phyloP scores from a whole-genome alignment of 2,797 vertebrate genomes.

The Melanogrammus aeglefinus region DNA sequence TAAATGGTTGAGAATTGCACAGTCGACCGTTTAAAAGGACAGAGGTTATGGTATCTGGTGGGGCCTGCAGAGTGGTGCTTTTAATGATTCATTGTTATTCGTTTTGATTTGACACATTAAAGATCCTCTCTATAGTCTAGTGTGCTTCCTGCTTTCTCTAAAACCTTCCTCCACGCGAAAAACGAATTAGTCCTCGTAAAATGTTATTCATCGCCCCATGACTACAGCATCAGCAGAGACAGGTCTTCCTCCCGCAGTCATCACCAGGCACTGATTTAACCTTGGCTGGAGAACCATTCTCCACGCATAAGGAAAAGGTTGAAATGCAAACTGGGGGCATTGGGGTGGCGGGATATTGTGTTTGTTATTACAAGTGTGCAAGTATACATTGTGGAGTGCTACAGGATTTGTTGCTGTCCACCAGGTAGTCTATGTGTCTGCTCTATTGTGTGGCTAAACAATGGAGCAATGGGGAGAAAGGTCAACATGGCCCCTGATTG shows the following conservation, averaged over 20 bases:
- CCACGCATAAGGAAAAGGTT: neutral
- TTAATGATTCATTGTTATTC: neutral
- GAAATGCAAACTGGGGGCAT: neutral
- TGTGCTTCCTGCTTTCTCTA: slow-evolving; percentile 2
- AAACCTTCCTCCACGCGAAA: neutral
- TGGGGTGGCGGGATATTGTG: neutral
- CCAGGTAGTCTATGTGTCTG: slow-evolving; percentile 76
- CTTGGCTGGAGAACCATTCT: neutral
- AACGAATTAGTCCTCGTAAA: neutral
- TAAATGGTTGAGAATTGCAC: neutral
- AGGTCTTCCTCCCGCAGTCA: neutral
- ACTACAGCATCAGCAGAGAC: neutral
- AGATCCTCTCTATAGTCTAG: neutral
- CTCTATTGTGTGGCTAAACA: slow-evolving; percentile 80
- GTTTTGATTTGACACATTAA: neutral
- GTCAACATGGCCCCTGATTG: slow-evolving; percentile 72
- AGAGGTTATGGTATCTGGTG: neutral
- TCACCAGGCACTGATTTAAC: neutral
- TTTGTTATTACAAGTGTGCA: slow-evolving; percentile 27
- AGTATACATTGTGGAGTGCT: slow-evolving; percentile 35
- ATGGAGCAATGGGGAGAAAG: slow-evolving; percentile 77
- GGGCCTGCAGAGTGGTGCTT: neutral
- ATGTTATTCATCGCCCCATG: neutral
- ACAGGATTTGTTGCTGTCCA: slow-evolving; percentile 53
- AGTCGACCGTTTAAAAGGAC: neutral